Base-by-base conservation (phyloP, 2,888 invertebrate species). In the Erebia palarica region DNA sequence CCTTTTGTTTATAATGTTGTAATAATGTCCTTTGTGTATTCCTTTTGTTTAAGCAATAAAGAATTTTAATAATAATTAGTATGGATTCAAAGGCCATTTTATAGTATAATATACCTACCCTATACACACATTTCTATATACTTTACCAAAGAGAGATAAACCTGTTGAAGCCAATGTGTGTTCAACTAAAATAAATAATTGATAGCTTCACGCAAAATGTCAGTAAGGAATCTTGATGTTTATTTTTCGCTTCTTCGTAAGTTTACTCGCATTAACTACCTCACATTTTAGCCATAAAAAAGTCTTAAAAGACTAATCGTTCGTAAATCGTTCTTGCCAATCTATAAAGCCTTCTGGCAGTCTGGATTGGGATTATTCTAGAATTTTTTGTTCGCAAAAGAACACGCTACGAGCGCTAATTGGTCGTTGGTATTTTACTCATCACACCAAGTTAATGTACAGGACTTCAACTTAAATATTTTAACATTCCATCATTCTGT, bases 331-430 rank as follows among this genome's bases (percentile, higher is more conserved):
- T 21, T 49, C 63, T 49, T 21, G 49, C 49, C 47, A 47, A 49
- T 63, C 21, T 63, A 63, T 63, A 63, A 63, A 49, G 49, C 63
- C 63, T 63, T 63, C 63, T 63, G 63, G 63, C 63, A 21, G 18
- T 21, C 47, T 21, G 21, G 47, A 21, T 63, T 47, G 61, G 44
- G 47, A 49, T 63, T 18, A 18, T 21, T 49, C 18, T 14, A 10
- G 18, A 18, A 36, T 9, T 63, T 63, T 18, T 18, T 63, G 16
- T 8, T 57, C 11, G 16, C 16, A 47, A 44, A 58, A 27, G 55
- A 9, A 55, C 18, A 55, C 18, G 42, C 47, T 10, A 11, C 16
- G n/a, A 13, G 16, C 61, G 4, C 44, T 61, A 47, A 47, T 36
- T 36, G 36, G 36, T 7, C 7, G 36, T 36, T 36, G 36, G 7